phyloP scores from a whole-genome alignment of 2,888 invertebrate species.

The Coecobrya sp. region DNA sequence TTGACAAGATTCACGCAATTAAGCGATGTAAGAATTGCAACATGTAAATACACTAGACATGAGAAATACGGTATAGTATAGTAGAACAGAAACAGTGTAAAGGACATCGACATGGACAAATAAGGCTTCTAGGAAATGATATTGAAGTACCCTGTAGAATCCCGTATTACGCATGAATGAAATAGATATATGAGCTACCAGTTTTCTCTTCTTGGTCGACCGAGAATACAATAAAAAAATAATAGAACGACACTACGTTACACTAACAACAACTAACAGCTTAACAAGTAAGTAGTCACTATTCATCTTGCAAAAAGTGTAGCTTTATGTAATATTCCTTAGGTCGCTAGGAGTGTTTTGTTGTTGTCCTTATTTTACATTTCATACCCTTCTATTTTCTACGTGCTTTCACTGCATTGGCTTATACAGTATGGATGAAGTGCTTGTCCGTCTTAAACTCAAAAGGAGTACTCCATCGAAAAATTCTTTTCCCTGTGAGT shows the following conservation, averaged over 20 bases:
- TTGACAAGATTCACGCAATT: too few relatives aligned
- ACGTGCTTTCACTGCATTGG: background rate
- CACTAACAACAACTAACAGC: background rate
- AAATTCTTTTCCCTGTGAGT: background rate
- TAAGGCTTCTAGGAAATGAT: background rate
- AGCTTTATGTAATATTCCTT: background rate
- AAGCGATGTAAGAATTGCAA: too few relatives aligned
- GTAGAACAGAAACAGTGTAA: background rate
- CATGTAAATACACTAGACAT: too few relatives aligned
- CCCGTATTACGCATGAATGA: background rate
- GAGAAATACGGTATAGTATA: background rate
- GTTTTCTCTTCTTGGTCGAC: background rate
- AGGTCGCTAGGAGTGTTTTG: background rate
- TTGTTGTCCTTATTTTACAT: too few relatives aligned
- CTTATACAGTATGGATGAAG: constrained; percentile 8
- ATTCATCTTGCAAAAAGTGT: background rate
- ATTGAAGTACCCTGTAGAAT: background rate
- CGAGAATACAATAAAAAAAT: background rate
- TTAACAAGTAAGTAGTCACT: background rate
- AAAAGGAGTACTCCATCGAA: background rate
- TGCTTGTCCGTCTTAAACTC: background rate
- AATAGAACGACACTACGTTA: background rate
- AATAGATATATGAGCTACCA: background rate
- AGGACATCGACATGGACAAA: background rate
- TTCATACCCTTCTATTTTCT: background rate